A percentile compares a stretch with the other conserved stretches of the same genome.
Evolutionary conservation across 2,797 vertebrate species (phyloP).

Genomic region (Danio aesculapii): DNA sequence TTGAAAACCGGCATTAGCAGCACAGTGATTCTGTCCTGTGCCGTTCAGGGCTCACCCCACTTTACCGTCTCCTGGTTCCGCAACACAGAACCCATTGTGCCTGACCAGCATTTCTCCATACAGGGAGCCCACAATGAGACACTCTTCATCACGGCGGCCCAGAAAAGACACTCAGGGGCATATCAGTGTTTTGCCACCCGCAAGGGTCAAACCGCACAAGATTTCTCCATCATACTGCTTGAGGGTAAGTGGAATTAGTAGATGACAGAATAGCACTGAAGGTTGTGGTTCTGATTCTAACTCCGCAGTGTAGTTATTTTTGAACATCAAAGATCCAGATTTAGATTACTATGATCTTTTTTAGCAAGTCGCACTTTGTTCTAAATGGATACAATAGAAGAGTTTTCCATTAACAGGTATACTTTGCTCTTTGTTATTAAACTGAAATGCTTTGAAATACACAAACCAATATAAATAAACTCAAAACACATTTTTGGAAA

Average conservation of each 20-base stretch:
- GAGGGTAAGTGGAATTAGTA: constrained; percentile 83
- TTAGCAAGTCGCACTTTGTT: not conserved
- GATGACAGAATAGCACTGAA: not conserved
- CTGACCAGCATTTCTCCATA: constrained; percentile 95
- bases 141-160: constrained; percentile 93
- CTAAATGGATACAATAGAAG: not conserved
- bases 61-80: constrained; percentile 94
- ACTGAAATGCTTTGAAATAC: no score
- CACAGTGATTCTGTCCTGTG: constrained; percentile 95
- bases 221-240: constrained; percentile 94
- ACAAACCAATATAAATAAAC: no score
- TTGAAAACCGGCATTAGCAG: constrained; percentile 98
- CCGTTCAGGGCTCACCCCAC: constrained; percentile 92
- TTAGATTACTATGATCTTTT: constrained; percentile 7
- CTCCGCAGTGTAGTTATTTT: not conserved
- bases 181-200: constrained; percentile 98
- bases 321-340: constrained; percentile 2
- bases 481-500: no score
- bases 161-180: constrained; percentile 96
- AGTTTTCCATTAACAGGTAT: not conserved
- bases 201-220: constrained; percentile 93
- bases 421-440: not conserved
- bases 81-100: constrained; percentile 91
- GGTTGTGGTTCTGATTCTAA: constrained; percentile 3
- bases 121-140: constrained; percentile 97